Evolutionary conservation across 2,888 invertebrate genomes (phyloP).

Genomic region (Lasius fuliginosus): DNA sequence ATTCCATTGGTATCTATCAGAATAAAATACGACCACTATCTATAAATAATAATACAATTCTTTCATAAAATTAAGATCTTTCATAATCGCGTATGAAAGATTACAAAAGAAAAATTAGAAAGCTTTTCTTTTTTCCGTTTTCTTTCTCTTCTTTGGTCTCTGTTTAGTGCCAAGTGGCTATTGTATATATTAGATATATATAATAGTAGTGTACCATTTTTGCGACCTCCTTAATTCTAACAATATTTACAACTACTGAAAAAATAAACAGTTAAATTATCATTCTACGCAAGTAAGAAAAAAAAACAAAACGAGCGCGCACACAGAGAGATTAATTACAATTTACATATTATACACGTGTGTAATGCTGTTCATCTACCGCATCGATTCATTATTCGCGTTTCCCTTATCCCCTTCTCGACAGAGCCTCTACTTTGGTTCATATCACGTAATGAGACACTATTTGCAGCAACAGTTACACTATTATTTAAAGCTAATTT

Average conservation of each 20-base stretch:
- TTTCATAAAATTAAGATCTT: constrained; percentile 12
- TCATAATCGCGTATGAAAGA: not conserved
- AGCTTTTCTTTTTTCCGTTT: not conserved
- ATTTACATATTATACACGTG: constrained; percentile 50
- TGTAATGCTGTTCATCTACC: not conserved
- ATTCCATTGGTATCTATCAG: not conserved
- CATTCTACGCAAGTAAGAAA: not conserved
- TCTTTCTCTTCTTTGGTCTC: not conserved
- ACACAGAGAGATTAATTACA: constrained; percentile 19
- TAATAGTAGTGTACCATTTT: constrained; percentile 5
- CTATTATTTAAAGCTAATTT: constrained; percentile 55
- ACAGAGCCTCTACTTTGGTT: constrained; percentile 66
- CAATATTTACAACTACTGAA: constrained; percentile 2
- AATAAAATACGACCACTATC: not conserved
- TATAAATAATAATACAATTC: not conserved
- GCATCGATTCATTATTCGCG: constrained; percentile 18
- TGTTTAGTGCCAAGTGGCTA: not conserved
- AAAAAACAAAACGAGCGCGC: not conserved
- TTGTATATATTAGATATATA: not conserved
- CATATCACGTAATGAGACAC: constrained; percentile 71
- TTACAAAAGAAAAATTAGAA: not conserved
- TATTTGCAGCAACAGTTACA: constrained; percentile 75
- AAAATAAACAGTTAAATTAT: not conserved
- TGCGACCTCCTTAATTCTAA: not conserved
- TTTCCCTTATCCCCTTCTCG: constrained; percentile 17